phyloP scores from a whole-genome alignment of 2,113 vertebrate species.

The Acanthochromis polyacanthus region DNA sequence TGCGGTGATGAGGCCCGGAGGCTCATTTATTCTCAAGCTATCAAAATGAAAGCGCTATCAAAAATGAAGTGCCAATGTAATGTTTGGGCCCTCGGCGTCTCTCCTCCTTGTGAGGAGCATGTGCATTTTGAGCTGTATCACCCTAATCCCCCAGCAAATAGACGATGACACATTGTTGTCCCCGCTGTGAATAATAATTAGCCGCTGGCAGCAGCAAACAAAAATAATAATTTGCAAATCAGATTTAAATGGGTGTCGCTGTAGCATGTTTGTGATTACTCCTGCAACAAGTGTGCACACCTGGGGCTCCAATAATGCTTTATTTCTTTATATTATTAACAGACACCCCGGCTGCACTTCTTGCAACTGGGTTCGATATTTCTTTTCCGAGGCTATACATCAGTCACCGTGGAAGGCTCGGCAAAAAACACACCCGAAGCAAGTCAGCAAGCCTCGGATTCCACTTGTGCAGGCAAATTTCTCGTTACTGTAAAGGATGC shows the following conservation, averaged over 20 bases:
- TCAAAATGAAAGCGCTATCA: slow-evolving; percentile 46
- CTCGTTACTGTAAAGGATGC: slow-evolving; percentile 30
- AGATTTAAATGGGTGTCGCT: slow-evolving; percentile 66
- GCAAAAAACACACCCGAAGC: slow-evolving; percentile 46
- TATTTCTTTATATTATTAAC: slow-evolving; percentile 39
- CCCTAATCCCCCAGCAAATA: slow-evolving; percentile 70
- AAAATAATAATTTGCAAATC: slow-evolving; percentile 72
- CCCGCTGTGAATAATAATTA: slow-evolving; percentile 76
- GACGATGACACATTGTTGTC: slow-evolving; percentile 70
- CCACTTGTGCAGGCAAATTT: slow-evolving; percentile 16
- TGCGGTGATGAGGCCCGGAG: slow-evolving; percentile 21
- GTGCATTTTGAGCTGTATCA: slow-evolving; percentile 57
- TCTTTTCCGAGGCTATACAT: slow-evolving; percentile 30
- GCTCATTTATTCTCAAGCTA: slow-evolving; percentile 36
- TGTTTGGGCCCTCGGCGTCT: slow-evolving; percentile 67
- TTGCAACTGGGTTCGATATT: slow-evolving; percentile 29
- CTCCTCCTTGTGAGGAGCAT: slow-evolving; percentile 48
- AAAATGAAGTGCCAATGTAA: slow-evolving; percentile 39
- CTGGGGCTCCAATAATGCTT: slow-evolving; percentile 37
- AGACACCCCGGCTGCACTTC: neutral
- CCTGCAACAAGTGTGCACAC: slow-evolving; percentile 60
- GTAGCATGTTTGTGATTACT: slow-evolving; percentile 47
- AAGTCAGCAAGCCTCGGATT: slow-evolving; percentile 29
- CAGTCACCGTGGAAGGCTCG: slow-evolving; percentile 23
- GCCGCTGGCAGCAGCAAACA: slow-evolving; percentile 54